Base-by-base conservation (phyloP, 2,113 vertebrate genomes). In the Dicaeum eximium region DNA sequence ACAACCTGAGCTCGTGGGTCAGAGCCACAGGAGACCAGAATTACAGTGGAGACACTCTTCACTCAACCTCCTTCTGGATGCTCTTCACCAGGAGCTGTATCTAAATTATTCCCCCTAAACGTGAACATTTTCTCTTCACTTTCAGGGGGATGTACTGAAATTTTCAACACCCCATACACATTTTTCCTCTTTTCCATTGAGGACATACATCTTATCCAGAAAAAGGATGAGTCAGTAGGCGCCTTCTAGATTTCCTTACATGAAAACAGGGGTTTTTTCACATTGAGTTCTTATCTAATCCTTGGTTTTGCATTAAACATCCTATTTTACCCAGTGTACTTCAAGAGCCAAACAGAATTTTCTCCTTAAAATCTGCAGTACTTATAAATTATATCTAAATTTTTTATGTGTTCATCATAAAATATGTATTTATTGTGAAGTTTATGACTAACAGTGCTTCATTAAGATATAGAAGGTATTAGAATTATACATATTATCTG, bases 161-260 rank as follows among this genome's bases (percentile, higher is more conserved):
- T 45, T 45, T 22, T 7, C 40, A 28, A 28, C 16, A 6, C 2
- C 8, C 8, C 11, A 4, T 15, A 7, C 1, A 2, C 2, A 15
- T 65, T 57, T 69, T 40, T 9, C 17, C 7, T 28, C 19, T 44
- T 65, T 51, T 61, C 50, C 19, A 13, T 3, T 48, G 37, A 56
- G 13, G 11, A 28, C 10, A 12, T 31, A 42, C 3, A 31, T n/a
- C 42, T 38, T 38, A 17, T 66, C 35, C 57, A 81, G 69, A 40
- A 87, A 81, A 64, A 12, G 1, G 70, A 24, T 13, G 8, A 61
- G 11, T n/a, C 31, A 7, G 7, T 9, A 70, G 38, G 12, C 18
- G 37, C 23, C 3, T 42, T 73, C 30, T 16, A 33, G 11, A 54
- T 42, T 88, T 90, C 37, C 37, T 67, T 42, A 21, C 8, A 25